Percentiles rank a stretch among this genome's conserved stretches.
These are phyloP conservation scores for Drosophila meridionalis DNA, from an alignment of 2,888 invertebrate species.

Conservation along the genomic window DNA sequence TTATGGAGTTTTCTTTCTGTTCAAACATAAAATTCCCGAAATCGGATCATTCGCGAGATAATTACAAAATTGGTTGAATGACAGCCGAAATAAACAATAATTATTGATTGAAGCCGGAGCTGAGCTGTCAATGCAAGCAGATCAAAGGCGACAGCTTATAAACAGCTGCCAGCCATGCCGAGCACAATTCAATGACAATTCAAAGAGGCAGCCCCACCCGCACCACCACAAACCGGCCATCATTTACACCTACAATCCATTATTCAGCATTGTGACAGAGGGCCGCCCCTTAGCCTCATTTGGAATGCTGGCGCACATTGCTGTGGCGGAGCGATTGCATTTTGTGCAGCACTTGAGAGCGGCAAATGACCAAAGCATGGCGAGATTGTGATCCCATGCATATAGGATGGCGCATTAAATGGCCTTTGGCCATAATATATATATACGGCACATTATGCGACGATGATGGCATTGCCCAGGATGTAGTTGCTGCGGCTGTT, in stretches of 20 bases:
- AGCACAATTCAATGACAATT: slow-evolving; percentile 11
- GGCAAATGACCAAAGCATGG: slow-evolving; percentile 51
- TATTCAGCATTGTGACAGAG: slow-evolving; percentile 39
- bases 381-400: slow-evolving; percentile 64
- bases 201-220: slow-evolving; percentile 43
- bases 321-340: slow-evolving; percentile 46
- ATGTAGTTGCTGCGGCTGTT: slow-evolving; percentile 1
- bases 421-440: slow-evolving; percentile 63
- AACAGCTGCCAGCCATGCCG: background rate
- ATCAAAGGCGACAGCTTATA: slow-evolving; percentile 15
- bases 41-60: background rate
- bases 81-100: slow-evolving; percentile 17
- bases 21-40: background rate
- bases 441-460: slow-evolving; percentile 62
- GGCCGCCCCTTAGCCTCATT: background rate
- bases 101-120: background rate
- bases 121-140: slow-evolving; percentile 6
- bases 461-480: slow-evolving; percentile 9
- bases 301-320: background rate
- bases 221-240: slow-evolving; percentile 55
- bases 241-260: slow-evolving; percentile 62
- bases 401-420: slow-evolving; percentile 70
- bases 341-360: slow-evolving; percentile 57
- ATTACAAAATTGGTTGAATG: slow-evolving; percentile 31
- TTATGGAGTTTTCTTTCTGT: background rate